These are phyloP conservation scores for Mimumesa dahlbomi DNA, from an alignment of 2,888 invertebrate species.

Conservation along the genomic window DNA sequence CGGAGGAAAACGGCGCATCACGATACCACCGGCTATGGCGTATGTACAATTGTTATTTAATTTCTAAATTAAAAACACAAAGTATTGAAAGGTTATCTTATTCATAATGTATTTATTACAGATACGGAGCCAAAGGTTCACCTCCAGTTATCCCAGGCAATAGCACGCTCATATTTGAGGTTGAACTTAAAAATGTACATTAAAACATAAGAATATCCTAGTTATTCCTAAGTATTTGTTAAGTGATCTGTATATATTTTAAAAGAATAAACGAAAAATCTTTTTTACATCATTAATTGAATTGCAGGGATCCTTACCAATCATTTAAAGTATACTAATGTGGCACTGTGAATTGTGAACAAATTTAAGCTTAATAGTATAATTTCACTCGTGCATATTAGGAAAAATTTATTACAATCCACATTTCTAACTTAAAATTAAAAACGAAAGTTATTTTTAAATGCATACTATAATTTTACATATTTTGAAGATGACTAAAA, in stretches of 20 bases:
- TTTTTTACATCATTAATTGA: too few relatives aligned
- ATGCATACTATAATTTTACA: too few relatives aligned
- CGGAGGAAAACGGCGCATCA: constrained; percentile 93
- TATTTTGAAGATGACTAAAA: too few relatives aligned
- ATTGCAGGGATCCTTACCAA: constrained; percentile 9
- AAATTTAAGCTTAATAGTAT: too few relatives aligned
- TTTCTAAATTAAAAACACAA: constrained; percentile 1
- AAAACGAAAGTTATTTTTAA: too few relatives aligned
- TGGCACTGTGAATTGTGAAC: too few relatives aligned
- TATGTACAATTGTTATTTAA: constrained; percentile 79
- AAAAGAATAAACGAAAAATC: constrained; percentile 21
- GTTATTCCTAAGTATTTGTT: constrained; percentile 34
- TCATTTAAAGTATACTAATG: too few relatives aligned
- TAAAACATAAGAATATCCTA: constrained; percentile 73
- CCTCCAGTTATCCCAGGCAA: constrained; percentile 94
- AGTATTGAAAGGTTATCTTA: too few relatives aligned
- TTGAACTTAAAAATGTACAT: constrained; percentile 91
- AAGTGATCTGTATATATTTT: constrained; percentile 31
- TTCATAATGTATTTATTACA: constrained; percentile 75
- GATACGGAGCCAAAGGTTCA: constrained; percentile 88
- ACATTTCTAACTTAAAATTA: too few relatives aligned
- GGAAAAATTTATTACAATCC: too few relatives aligned
- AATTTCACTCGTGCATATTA: too few relatives aligned
- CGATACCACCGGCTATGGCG: constrained; percentile 92
- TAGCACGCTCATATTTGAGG: constrained; percentile 92